These are phyloP conservation scores for Oeneis ivallda DNA, from an alignment of 2,888 invertebrate genomes.

Conservation along the genomic window DNA sequence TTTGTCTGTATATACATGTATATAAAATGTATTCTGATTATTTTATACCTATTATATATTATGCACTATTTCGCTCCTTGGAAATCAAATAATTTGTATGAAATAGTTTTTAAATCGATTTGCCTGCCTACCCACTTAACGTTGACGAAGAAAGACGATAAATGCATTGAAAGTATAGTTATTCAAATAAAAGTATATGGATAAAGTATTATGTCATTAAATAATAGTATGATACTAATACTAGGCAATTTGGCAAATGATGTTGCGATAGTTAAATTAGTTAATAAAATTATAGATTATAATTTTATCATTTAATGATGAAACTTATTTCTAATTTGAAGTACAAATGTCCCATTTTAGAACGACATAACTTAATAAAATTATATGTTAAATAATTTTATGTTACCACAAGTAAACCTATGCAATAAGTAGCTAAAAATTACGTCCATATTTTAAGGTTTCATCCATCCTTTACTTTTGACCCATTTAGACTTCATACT, in stretches of 20 bases:
- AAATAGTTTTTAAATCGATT: too few relatives aligned
- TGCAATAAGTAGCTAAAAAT: too few relatives aligned
- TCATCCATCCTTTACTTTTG: too few relatives aligned
- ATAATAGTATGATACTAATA: slow-evolving; percentile 1
- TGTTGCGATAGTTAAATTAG: slow-evolving; percentile 37
- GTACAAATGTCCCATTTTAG: slow-evolving; percentile 22
- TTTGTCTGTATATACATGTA: not conserved
- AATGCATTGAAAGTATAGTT: not conserved
- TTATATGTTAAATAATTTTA: not conserved
- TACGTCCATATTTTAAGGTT: too few relatives aligned
- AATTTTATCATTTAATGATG: slow-evolving; percentile 19
- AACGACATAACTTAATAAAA: not conserved
- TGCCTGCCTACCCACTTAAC: not conserved
- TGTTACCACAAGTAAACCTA: not conserved
- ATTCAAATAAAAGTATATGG: not conserved
- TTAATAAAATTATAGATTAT: slow-evolving; percentile 29
- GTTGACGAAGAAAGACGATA: not conserved
- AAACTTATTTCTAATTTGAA: slow-evolving; percentile 10
- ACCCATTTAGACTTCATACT: too few relatives aligned
- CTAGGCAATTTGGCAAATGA: slow-evolving; percentile 32
- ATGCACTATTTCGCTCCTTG: too few relatives aligned
- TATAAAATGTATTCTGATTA: too few relatives aligned
- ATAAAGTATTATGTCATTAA: too few relatives aligned
- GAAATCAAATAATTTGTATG: too few relatives aligned
- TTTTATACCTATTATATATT: too few relatives aligned